Percentiles rank a stretch among this genome's conserved stretches.
These are phyloP conservation scores for Zygothrica quintamaculata DNA, from an alignment of 2,888 invertebrate genomes.

Conservation along the genomic window DNA sequence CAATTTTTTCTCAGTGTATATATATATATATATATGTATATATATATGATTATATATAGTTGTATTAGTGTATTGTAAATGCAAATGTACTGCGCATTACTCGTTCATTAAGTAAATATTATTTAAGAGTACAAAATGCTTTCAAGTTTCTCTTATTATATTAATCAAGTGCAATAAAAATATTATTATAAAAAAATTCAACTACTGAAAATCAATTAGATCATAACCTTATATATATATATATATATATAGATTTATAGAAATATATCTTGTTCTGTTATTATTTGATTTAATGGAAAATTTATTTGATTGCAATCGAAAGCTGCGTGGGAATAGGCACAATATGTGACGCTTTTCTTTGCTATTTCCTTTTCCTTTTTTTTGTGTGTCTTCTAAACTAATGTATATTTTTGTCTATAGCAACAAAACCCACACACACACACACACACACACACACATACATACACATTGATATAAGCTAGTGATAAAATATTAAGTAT, in stretches of 20 bases:
- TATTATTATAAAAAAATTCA: constrained; percentile 24
- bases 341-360: constrained; percentile 42
- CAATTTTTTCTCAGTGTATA: constrained; percentile 83
- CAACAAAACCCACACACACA: background rate
- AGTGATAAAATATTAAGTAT: constrained; percentile 57
- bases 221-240: too few relatives aligned
- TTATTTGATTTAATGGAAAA: too few relatives aligned
- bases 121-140: too few relatives aligned
- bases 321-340: constrained; percentile 65
- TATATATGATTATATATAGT: constrained; percentile 33
- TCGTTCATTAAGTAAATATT: background rate
- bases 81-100: background rate
- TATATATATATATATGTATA: constrained; percentile 51
- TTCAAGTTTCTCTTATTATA: too few relatives aligned
- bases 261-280: too few relatives aligned
- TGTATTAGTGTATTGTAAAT: constrained; percentile 2
- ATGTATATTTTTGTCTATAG: background rate
- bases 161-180: background rate
- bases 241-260: too few relatives aligned
- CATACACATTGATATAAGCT: constrained; percentile 15
- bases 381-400: too few relatives aligned
- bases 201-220: constrained; percentile 64
- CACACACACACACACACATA: background rate
- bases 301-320: constrained; percentile 29
- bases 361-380: background rate